Evolutionary conservation across 2,797 vertebrate species (phyloP), one percentile per base, ranked within the genome.

Genomic region (Premnoplex brunnescens): DNA sequence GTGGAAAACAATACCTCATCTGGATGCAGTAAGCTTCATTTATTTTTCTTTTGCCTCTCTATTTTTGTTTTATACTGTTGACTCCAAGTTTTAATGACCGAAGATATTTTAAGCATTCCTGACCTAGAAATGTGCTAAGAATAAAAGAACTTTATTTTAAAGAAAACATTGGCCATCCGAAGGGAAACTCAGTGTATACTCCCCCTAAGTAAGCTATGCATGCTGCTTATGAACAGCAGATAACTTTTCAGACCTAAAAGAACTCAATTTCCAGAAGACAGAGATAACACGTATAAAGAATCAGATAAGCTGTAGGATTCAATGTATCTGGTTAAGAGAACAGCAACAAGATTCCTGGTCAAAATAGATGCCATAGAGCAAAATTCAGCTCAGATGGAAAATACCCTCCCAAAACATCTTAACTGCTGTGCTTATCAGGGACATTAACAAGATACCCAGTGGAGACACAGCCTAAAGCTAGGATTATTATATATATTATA

Each of bases 21-120:
- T 92, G 77, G 71, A 88, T 94, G 79, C 93, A 79, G 84, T 77
- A 93, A 95, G 77, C 58, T 91, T 67, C 48, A 55, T 93, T 95
- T 95, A 44, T 88, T 95, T 96, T 93, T 94, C 69, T 95, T 95
- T 83, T 89, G 58, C 34, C 12, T 87, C 72, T 85, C 80, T 94
- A 85, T 77, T 91, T 94, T 91, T 75, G 69, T 88, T 97, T 97
- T 96, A 96, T 94, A 37, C 58, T 79, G 91, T 88, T 96, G 80
- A 93, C 58, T 91, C 88, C 74, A 87, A 80, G 56, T 95, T 95
- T 84, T 94, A 95, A 96, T 71, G 91, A 74, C 67, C 22, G 2
- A 86, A 92, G 92, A 79, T 94, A 91, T 88, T 94, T 89, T 95
- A 92, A 94, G 96, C 89, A 93, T 89, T 95, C 86, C 85, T 96